Percentiles rank a stretch among this genome's conserved stretches.
These are phyloP conservation scores for Tipula lateralis DNA, from an alignment of 2,888 invertebrate species.

Conservation along the genomic window DNA sequence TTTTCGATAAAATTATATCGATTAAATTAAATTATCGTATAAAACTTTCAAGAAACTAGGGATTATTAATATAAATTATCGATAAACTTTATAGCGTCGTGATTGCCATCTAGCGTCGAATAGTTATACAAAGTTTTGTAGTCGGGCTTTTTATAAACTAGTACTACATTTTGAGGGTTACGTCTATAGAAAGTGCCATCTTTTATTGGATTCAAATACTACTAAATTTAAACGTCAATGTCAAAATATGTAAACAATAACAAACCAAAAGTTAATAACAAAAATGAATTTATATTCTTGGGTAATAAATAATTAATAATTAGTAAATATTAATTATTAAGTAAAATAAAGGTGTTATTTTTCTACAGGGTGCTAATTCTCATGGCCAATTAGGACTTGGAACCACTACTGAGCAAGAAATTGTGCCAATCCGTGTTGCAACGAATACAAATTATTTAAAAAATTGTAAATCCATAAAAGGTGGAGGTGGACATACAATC, in stretches of 20 bases:
- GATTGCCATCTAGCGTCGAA: neutral
- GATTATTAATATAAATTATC: too few species aligned
- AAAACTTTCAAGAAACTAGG: too few species aligned
- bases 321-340: conserved; percentile 14
- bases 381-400: conserved; percentile 75
- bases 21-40: too few species aligned
- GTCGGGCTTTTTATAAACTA: too few species aligned
- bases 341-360: conserved; percentile 34
- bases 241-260: neutral
- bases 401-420: conserved; percentile 60
- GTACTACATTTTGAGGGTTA: too few species aligned
- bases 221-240: neutral
- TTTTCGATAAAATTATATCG: too few species aligned
- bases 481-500: conserved; percentile 74
- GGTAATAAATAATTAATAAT: conserved; percentile 40
- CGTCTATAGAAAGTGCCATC: neutral
- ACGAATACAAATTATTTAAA: conserved; percentile 47
- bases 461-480: conserved; percentile 59
- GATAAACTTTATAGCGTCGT: too few species aligned
- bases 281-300: conserved; percentile 48
- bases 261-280: neutral
- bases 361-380: conserved; percentile 72
- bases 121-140: too few species aligned
- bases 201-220: neutral
- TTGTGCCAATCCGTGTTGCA: conserved; percentile 51